Conservation (phyloP, 2,888 invertebrate genomes). For the Lasioglossum morio region DNA sequence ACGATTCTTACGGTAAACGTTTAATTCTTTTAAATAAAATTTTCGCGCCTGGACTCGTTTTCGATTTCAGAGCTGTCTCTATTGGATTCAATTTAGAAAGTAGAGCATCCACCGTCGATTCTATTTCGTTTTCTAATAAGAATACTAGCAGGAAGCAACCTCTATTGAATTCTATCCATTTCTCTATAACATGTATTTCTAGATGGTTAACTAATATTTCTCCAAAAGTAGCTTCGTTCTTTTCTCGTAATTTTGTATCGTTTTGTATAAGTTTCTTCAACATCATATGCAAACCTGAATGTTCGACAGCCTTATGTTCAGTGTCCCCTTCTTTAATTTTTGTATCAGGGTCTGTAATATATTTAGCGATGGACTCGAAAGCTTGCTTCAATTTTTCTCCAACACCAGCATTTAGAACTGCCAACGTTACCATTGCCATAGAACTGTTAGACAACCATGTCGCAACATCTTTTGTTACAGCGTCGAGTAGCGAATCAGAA, state of each 20-base stretch:
- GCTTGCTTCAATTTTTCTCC: constrained; percentile 84
- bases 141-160: constrained; percentile 91
- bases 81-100: constrained; percentile 85
- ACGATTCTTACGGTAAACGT: constrained; percentile 29
- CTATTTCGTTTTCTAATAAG: constrained; percentile 88
- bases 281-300: constrained; percentile 91
- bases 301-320: constrained; percentile 87
- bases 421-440: constrained; percentile 89
- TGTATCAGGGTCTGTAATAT: constrained; percentile 86
- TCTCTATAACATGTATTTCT: constrained; percentile 86
- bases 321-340: constrained; percentile 82
- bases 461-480: constrained; percentile 87
- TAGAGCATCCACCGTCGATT: constrained; percentile 84
- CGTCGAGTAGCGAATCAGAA: constrained; percentile 86
- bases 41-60: constrained; percentile 87
- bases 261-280: constrained; percentile 90
- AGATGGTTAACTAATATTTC: constrained; percentile 86
- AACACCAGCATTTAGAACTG: constrained; percentile 89
- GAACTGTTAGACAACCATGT: constrained; percentile 90
- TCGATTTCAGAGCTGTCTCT: constrained; percentile 85
- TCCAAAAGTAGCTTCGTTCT: constrained; percentile 86
- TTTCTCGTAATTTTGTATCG: constrained; percentile 86
- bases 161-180: constrained; percentile 90
- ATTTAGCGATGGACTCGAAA: constrained; percentile 84
- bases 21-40: constrained; percentile 86